A percentile compares a stretch with the other conserved stretches of the same genome.
phyloP scores from a whole-genome alignment of 2,113 vertebrate species.

The Synodontis membranacea region DNA sequence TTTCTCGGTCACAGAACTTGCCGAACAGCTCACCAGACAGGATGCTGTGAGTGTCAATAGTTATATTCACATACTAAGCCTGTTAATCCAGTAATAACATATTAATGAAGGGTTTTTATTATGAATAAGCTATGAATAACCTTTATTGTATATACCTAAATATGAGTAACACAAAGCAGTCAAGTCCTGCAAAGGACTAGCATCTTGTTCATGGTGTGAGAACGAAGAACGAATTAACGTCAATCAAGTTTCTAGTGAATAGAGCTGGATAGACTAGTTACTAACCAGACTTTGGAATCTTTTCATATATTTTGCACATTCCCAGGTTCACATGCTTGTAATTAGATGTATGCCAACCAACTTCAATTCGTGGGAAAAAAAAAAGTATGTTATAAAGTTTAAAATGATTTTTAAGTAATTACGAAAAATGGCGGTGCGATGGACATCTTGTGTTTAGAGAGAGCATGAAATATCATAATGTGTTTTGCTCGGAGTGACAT shows the following conservation, averaged over 20 bases:
- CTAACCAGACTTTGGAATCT: neutral
- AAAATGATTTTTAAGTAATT: neutral
- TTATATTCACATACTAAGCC: neutral
- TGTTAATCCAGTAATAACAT: neutral
- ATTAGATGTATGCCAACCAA: neutral
- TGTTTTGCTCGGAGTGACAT: neutral
- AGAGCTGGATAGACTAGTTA: neutral
- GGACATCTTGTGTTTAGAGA: neutral
- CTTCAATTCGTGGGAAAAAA: neutral
- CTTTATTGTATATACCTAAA: neutral
- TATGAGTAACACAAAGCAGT: neutral
- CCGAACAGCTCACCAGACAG: conserved; percentile 80
- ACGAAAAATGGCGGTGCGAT: neutral
- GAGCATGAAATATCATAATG: neutral
- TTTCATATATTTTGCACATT: too few species aligned
- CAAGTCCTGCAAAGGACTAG: neutral
- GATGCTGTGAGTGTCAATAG: conserved; percentile 75
- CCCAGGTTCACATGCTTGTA: neutral
- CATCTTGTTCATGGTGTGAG: neutral
- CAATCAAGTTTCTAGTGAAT: neutral
- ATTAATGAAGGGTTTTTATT: neutral
- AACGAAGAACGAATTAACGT: neutral
- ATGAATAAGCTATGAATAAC: neutral
- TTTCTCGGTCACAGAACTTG: conserved; percentile 72
- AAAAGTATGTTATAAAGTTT: neutral